These are phyloP conservation scores for Metallyticus violacea DNA, from an alignment of 2,888 invertebrate species.

Conservation along the genomic window DNA sequence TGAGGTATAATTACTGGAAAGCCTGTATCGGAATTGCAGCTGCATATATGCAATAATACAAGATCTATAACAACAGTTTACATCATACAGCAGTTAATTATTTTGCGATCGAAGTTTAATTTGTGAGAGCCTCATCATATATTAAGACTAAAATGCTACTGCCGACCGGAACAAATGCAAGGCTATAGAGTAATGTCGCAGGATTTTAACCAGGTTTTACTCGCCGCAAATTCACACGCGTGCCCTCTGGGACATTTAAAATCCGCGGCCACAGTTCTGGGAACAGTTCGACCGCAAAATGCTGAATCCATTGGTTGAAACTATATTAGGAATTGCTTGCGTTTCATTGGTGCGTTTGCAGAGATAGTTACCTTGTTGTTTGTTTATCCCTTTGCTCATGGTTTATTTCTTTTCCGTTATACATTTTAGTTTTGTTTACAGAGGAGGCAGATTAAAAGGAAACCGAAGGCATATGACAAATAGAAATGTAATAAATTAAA, in stretches of 20 bases:
- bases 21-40: too few species aligned
- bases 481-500: too few species aligned
- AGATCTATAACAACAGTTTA: neutral
- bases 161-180: neutral
- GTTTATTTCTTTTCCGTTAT: too few species aligned
- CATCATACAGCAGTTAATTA: neutral
- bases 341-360: neutral
- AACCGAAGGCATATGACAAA: too few species aligned
- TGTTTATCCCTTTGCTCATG: too few species aligned
- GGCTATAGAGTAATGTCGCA: neutral
- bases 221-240: neutral
- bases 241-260: neutral
- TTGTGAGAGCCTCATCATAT: neutral
- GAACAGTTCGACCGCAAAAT: neutral
- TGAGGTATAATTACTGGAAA: too few species aligned
- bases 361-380: neutral
- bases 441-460: neutral
- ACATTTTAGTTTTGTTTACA: neutral
- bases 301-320: neutral
- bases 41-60: neutral
- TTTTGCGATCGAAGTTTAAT: neutral
- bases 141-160: neutral
- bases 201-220: neutral
- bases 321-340: neutral
- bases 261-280: neutral